Conservation (phyloP, 2,888 invertebrate genomes). For the Microplitis deprimator region DNA sequence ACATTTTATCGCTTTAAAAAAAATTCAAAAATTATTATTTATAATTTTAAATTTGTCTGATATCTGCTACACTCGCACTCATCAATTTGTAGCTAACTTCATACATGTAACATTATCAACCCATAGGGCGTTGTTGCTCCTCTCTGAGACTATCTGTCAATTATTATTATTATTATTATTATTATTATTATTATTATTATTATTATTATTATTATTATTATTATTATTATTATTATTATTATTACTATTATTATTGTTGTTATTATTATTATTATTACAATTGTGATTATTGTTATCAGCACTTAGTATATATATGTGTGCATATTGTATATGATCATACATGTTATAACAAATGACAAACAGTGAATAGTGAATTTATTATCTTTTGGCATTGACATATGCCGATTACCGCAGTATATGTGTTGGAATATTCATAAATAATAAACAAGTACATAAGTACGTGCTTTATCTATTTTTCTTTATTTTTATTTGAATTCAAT, state of each 20-base stretch:
- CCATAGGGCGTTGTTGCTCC: not conserved
- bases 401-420: not conserved
- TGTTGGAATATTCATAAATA: not conserved
- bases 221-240: not conserved
- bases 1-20: no score
- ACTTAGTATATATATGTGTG: no score
- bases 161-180: not conserved
- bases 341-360: not conserved
- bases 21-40: no score
- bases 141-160: not conserved
- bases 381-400: not conserved
- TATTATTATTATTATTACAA: no score
- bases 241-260: not conserved
- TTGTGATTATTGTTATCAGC: no score
- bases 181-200: not conserved
- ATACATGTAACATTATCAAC: not conserved
- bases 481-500: constrained; percentile 2
- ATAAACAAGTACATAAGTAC: not conserved
- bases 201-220: not conserved
- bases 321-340: not conserved
- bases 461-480: not conserved
- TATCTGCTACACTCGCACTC: not conserved
- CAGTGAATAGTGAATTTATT: not conserved
- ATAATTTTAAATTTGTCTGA: no score
- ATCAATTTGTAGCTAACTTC: not conserved